Conservation (phyloP, 2,113 vertebrate genomes). For the Suricata suricatta region DNA sequence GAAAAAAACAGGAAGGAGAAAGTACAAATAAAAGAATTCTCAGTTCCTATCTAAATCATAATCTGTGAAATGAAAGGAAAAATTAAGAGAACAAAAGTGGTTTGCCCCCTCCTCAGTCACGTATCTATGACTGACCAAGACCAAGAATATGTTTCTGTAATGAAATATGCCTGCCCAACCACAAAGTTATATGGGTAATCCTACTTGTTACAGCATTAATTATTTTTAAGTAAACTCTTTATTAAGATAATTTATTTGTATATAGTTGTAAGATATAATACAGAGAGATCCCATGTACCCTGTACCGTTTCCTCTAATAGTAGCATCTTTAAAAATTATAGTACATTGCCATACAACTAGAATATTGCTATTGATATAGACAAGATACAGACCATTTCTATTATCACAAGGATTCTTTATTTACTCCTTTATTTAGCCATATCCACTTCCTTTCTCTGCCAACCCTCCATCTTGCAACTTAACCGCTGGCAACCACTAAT, state of each 20-base stretch:
- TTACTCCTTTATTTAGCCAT: not conserved
- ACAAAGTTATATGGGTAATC: not conserved
- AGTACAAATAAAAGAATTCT: not conserved
- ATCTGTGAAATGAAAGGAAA: slow-evolving; percentile 4
- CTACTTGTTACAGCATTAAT: not conserved
- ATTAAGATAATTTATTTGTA: not conserved
- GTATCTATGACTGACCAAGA: not conserved
- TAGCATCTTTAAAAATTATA: not conserved
- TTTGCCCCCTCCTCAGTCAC: not conserved
- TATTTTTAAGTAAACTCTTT: slow-evolving; percentile 1
- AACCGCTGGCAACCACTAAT: not conserved
- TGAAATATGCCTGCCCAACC: not conserved
- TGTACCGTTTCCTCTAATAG: not conserved
- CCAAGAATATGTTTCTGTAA: slow-evolving; percentile 8
- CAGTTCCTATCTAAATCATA: not conserved
- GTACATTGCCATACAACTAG: not conserved
- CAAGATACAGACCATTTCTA: not conserved
- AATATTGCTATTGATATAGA: not conserved
- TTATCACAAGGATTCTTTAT: not conserved
- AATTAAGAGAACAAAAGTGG: not conserved
- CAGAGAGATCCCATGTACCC: not conserved
- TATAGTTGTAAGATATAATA: not conserved
- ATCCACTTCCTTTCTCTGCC: not conserved
- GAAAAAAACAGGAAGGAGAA: not conserved
- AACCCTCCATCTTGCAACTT: not conserved